A percentile compares a stretch with the other conserved stretches of the same genome.
Conservation (phyloP, 2,113 vertebrate genomes). For the Hemibagrus wyckioides region DNA sequence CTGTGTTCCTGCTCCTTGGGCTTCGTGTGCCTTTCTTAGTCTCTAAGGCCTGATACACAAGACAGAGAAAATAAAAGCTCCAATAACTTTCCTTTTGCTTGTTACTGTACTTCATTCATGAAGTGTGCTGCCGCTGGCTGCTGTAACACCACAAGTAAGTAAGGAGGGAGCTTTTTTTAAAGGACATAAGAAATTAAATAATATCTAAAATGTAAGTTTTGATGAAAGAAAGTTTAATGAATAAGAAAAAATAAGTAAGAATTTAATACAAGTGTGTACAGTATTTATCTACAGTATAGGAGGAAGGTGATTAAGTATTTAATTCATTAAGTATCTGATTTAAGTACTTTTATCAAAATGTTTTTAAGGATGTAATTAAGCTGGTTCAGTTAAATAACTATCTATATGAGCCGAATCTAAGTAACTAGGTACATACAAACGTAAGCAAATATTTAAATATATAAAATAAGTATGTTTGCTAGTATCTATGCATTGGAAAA, state of each 20-base stretch:
- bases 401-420: background rate
- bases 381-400: background rate
- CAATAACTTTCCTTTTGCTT: background rate
- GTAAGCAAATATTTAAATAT: no score
- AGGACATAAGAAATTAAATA: background rate
- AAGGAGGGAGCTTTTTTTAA: background rate
- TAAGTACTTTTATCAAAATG: background rate
- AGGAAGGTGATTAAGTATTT: background rate
- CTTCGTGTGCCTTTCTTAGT: constrained; percentile 76
- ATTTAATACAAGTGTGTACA: background rate
- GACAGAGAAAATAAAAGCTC: background rate
- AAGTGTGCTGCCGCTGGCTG: background rate
- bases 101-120: background rate
- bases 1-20: constrained; percentile 73
- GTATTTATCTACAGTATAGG: background rate
- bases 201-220: background rate
- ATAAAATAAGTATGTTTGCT: background rate
- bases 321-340: background rate
- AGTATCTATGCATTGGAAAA: background rate
- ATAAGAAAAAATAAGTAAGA: background rate
- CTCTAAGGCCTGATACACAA: constrained; percentile 82
- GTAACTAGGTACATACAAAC: background rate
- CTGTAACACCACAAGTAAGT: background rate
- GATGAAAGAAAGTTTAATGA: no score
- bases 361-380: background rate